Conservation (phyloP, 2,113 vertebrate genomes). For the Lota lota region DNA sequence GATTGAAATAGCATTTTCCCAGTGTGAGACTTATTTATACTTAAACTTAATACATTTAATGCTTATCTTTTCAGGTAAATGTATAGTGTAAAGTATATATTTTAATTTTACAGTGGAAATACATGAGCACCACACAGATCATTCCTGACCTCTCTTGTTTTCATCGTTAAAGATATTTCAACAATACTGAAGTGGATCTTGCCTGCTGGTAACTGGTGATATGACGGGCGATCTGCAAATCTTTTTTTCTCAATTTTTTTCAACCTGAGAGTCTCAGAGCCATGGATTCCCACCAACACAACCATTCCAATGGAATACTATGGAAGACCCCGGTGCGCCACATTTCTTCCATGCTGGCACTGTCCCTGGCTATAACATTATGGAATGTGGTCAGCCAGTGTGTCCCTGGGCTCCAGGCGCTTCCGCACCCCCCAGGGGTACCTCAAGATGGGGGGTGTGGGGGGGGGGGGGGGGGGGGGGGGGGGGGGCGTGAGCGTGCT, state of each 20-base stretch:
- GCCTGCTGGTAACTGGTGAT: neutral
- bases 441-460: too few relatives aligned
- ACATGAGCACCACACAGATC: too few relatives aligned
- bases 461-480: too few relatives aligned
- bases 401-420: constrained; percentile 40
- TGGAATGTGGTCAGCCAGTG: constrained; percentile 51
- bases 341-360: constrained; percentile 44
- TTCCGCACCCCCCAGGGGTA: constrained; percentile 52
- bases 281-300: constrained; percentile 8
- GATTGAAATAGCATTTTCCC: too few relatives aligned
- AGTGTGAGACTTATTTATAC: too few relatives aligned
- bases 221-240: neutral
- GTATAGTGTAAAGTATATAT: too few relatives aligned
- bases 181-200: neutral
- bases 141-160: neutral
- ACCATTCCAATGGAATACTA: neutral
- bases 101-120: too few relatives aligned
- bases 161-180: neutral
- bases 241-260: neutral
- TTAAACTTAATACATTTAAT: too few relatives aligned
- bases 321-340: constrained; percentile 25
- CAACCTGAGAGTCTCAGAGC: neutral
- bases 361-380: constrained; percentile 32
- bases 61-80: too few relatives aligned
- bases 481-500: constrained; percentile 21